Evolutionary conservation across 2,888 invertebrate species (phyloP).

Genomic region (Polyommatus icarus): DNA sequence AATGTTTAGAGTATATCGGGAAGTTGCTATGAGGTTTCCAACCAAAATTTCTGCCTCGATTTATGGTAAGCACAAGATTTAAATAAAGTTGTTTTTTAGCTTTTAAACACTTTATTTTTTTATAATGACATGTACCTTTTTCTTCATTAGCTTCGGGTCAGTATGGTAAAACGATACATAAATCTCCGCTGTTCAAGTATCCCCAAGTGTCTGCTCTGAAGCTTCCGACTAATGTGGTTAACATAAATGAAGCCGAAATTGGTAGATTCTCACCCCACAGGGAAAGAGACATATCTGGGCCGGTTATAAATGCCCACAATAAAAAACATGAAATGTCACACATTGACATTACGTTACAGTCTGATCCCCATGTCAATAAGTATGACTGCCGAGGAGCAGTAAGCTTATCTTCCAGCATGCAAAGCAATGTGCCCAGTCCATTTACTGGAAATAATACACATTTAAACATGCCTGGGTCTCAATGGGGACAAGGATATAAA

Average conservation of each 20-base stretch:
- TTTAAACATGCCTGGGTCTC: slow-evolving; percentile 88
- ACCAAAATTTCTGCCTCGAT: neutral
- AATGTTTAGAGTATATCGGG: slow-evolving; percentile 20
- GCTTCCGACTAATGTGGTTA: slow-evolving; percentile 81
- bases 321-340: slow-evolving; percentile 52
- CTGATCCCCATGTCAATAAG: slow-evolving; percentile 82
- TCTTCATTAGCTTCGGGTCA: slow-evolving; percentile 45
- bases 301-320: slow-evolving; percentile 77
- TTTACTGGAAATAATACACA: slow-evolving; percentile 83
- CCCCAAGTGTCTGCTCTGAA: slow-evolving; percentile 78
- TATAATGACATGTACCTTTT: neutral
- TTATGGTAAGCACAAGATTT: slow-evolving; percentile 1
- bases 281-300: slow-evolving; percentile 82
- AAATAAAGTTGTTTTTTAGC: neutral
- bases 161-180: slow-evolving; percentile 66
- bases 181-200: slow-evolving; percentile 71
- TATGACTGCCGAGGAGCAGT: slow-evolving; percentile 85
- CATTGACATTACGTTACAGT: slow-evolving; percentile 62
- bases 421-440: slow-evolving; percentile 87
- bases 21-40: slow-evolving; percentile 15
- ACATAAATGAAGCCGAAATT: slow-evolving; percentile 83
- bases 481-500: slow-evolving; percentile 85
- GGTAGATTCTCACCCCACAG: slow-evolving; percentile 84
- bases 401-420: slow-evolving; percentile 85
- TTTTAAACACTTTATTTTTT: neutral